Evolutionary conservation across 2,113 vertebrate species (phyloP).

Genomic region (Numenius arquata): DNA sequence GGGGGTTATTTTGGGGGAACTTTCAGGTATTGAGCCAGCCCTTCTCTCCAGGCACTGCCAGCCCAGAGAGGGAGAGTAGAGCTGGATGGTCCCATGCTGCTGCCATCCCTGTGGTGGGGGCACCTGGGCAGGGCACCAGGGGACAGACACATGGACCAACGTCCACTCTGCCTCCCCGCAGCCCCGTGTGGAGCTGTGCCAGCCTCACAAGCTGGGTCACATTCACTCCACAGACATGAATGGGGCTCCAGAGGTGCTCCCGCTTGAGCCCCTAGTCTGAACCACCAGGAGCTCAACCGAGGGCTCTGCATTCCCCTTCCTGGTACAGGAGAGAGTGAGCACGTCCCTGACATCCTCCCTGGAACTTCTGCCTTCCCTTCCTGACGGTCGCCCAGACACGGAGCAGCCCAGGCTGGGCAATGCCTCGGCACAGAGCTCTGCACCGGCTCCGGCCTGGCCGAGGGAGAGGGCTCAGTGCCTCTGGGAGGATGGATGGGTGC

Average conservation of each 20-base stretch:
- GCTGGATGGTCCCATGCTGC: neutral
- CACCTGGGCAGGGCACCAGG: neutral
- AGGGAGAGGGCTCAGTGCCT: neutral
- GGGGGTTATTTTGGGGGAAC: neutral
- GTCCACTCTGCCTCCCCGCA: accelerated
- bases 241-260: neutral
- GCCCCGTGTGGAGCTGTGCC: neutral
- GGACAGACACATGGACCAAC: neutral
- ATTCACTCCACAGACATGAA: neutral
- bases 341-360: neutral
- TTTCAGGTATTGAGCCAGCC: neutral
- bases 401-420: neutral
- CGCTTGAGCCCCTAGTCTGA: neutral
- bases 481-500: neutral
- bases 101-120: neutral
- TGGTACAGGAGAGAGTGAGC: neutral
- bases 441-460: neutral
- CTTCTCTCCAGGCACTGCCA: neutral
- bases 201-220: accelerated
- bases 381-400: accelerated
- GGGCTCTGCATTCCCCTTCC: neutral
- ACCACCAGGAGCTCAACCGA: neutral
- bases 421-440: neutral
- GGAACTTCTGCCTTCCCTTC: neutral
- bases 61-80: neutral